A percentile compares a stretch with the other conserved stretches of the same genome.
Evolutionary conservation across 1,140 invertebrate genomes (phyloP).

Genomic region (Nixonia krombeini): DNA sequence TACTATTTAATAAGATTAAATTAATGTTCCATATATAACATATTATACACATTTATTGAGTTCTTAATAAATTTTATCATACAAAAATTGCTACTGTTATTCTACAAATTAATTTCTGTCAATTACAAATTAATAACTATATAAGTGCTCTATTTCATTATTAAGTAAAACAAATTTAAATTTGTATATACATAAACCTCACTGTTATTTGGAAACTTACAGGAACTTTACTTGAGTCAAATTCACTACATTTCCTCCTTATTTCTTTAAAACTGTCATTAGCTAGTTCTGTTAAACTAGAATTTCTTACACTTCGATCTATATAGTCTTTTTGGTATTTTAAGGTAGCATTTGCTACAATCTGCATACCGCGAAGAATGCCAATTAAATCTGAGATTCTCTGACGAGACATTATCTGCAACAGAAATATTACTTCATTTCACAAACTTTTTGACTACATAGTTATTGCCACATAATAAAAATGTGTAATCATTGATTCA

Average conservation of each 20-base stretch:
- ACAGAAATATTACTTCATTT: neutral
- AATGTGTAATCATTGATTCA: no score
- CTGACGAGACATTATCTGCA: conserved; percentile 56
- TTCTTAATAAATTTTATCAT: no score
- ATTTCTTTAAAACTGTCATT: conserved; percentile 49
- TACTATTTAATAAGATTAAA: no score
- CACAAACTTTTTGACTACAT: no score
- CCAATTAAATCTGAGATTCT: conserved; percentile 61
- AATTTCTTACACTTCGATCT: conserved; percentile 53
- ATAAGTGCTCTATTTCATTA: neutral
- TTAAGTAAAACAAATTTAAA: neutral
- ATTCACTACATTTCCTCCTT: conserved; percentile 50
- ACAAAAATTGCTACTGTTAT: neutral
- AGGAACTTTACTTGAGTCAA: conserved; percentile 67
- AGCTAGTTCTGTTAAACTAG: conserved; percentile 53
- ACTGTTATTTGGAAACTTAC: conserved; percentile 60
- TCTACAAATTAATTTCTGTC: neutral
- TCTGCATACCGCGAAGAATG: conserved; percentile 57
- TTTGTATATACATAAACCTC: neutral
- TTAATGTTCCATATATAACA: no score
- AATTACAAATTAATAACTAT: neutral
- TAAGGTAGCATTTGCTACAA: conserved; percentile 55
- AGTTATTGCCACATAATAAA: no score
- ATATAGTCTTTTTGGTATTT: conserved; percentile 58
- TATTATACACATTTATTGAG: no score